These are phyloP conservation scores for Campylorhamphus procurvoides DNA, from an alignment of 2,113 vertebrate genomes.

Conservation along the genomic window DNA sequence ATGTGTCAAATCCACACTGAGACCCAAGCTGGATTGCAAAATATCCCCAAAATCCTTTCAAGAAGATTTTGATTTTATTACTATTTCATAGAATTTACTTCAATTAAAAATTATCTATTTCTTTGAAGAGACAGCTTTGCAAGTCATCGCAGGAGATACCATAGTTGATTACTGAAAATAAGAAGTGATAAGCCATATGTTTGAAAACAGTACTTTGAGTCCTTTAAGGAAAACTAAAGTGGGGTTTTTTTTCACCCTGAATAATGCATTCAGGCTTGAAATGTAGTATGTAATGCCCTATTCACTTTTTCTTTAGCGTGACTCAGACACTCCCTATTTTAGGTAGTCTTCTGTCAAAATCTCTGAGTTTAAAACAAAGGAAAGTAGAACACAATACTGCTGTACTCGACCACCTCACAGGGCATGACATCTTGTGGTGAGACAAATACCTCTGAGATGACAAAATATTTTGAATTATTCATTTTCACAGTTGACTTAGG, in stretches of 20 bases:
- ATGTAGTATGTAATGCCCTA: not conserved
- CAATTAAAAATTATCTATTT: not conserved
- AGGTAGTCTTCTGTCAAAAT: not conserved
- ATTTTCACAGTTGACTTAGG: not conserved
- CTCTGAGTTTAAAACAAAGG: not conserved
- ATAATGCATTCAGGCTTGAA: not conserved
- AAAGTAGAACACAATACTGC: not conserved
- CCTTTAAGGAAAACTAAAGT: not conserved
- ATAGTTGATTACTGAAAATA: not conserved
- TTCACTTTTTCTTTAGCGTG: not conserved
- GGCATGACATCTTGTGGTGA: not conserved
- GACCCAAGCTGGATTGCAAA: not conserved
- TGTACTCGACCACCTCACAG: not conserved
- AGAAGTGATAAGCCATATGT: not conserved
- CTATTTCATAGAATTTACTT: not conserved
- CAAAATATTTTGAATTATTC: not conserved
- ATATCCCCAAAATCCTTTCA: not conserved
- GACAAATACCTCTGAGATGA: not conserved
- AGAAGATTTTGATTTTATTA: not conserved
- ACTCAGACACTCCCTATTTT: not conserved
- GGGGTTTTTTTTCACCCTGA: not conserved
- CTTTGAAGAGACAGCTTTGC: not conserved
- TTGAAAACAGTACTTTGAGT: not conserved
- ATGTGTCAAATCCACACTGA: not conserved
- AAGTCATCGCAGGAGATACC: not conserved